Base-by-base conservation (phyloP, 2,888 invertebrate genomes). In the Aphodius sticticus region DNA sequence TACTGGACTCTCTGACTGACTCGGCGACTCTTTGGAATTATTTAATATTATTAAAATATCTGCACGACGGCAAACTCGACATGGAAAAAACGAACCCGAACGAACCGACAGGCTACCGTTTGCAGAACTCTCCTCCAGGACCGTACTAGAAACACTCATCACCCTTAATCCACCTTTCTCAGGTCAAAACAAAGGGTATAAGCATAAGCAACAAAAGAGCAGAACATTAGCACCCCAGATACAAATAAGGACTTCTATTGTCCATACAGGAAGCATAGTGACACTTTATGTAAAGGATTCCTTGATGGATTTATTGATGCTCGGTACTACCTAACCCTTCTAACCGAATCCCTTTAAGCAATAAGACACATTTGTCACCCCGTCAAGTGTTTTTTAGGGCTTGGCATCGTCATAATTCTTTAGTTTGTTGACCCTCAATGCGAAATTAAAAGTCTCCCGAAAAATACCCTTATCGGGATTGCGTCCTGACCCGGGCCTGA, bases 21-120 rank as follows among this genome's bases (percentile, higher is more conserved):
- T 74, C 80, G 82, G 79, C 83, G 83, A 82, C 82, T 82, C 83
- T 82, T 83, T 79, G 86, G 88, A 87, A 88, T 88, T 87, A 86
- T 88, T 88, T 88, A 88, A 88, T 88, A 88, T 87, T 88, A 88
- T 88, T 88, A 88, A 88, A 88, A 88, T 88, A 87, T 87, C 86
- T 87, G 87, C 86, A 82, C 81, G 80, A 35, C 74, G 74, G 35
- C 35, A 9, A 37, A 7, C 35, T 37, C 74, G 74, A 6, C 16
- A n/a, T 6, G n/a, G 14, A 36, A 72, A 71, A 16, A 35, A 71
- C 16, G 16, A 71, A 71, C 71, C 71, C 74, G 37, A 74, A 35
- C 74, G 6, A 26, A n/a, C 53, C 9, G 53, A 5, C 53, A 53
- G 12, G 53, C 53, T 53, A 53, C 53, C 53, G 53, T 53, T 53